Base-by-base conservation (phyloP, 2,113 vertebrate genomes). In the Petromus typicus region DNA sequence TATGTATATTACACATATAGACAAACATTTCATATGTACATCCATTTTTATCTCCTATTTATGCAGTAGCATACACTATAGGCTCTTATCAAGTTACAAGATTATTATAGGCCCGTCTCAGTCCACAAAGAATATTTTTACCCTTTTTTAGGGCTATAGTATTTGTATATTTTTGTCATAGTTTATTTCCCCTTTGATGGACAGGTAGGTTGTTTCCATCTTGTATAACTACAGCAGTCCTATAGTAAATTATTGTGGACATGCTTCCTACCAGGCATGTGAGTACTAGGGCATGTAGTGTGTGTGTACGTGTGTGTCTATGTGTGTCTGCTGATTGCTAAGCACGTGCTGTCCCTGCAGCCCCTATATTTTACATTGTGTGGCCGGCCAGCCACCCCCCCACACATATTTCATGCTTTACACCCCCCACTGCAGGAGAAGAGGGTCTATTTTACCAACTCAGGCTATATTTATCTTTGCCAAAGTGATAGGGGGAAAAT, bases 401-500 rank as follows among this genome's bases (percentile, higher is more conserved):
- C n/a, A n/a, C n/a, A 3, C 2, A 12, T 3, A 13, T 2, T 3
- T 23, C 7, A 18, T 37, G 14, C 27, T 34, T 30, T 45, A 20
- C 76, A 69, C 48, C 78, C 87, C 75, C 54, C 64, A 37, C n/a
- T 25, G 5, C 7, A 8, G 7, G 34, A 7, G 32, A 17, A 90
- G 57, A 78, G 22, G 43, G 40, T 27, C 87, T 66, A 0, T 45
- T 30, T 76, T n/a, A 76, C 73, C 43, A 7, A 27, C 73, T 32
- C 40, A 14, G 7, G 4, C 22, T 1, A 1, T 54, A 43, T 82
- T 51, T 1, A 7, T 64, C 54, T 59, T 82, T 83, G 54, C 54
- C 43, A 17, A 34, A 85, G 82, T 76, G 57, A 43, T 10, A 45
- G 14, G 54, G 34, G 11, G 22, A 7, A 76, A 40, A 45, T 25